Evolutionary conservation across 2,888 invertebrate species (phyloP).

Genomic region (Dastarcus helophoroides): DNA sequence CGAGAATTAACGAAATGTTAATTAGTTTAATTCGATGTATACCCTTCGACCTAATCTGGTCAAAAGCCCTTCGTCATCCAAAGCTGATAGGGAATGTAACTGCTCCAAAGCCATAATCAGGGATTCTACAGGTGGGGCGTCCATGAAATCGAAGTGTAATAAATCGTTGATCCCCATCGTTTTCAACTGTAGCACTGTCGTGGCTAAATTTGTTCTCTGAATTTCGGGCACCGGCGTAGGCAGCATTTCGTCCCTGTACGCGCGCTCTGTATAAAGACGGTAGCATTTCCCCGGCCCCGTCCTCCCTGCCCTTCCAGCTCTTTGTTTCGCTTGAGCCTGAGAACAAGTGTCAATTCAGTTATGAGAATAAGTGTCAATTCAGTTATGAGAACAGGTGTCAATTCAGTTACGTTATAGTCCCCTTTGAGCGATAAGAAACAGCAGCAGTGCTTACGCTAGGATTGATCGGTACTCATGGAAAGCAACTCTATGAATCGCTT

Average conservation of each 20-base stretch:
- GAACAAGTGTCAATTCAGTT: not conserved
- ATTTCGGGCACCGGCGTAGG: constrained; percentile 98
- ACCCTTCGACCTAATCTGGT: constrained; percentile 69
- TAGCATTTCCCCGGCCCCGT: constrained; percentile 98
- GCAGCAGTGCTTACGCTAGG: too few species aligned
- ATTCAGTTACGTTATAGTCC: too few species aligned
- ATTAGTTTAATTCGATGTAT: constrained; percentile 12
- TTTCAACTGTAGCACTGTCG: constrained; percentile 90
- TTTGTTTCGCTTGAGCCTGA: constrained; percentile 92
- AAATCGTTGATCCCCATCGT: constrained; percentile 99
- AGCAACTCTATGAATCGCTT: too few species aligned
- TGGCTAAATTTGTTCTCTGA: constrained; percentile 94
- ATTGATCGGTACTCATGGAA: too few species aligned
- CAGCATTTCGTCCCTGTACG: constrained; percentile 97
- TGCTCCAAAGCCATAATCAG: constrained; percentile 96
- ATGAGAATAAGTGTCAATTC: not conserved
- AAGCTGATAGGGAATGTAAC: constrained; percentile 88
- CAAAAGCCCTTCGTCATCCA: constrained; percentile 87
- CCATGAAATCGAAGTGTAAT: constrained; percentile 99
- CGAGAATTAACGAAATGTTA: not conserved
- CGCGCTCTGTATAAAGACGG: constrained; percentile 93
- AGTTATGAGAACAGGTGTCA: too few species aligned
- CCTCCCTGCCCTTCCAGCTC: constrained; percentile 92
- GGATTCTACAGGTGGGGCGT: constrained; percentile 96
- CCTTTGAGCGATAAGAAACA: too few species aligned